phyloP scores from a whole-genome alignment of 2,888 invertebrate species.

The Ochropacha duplaris region DNA sequence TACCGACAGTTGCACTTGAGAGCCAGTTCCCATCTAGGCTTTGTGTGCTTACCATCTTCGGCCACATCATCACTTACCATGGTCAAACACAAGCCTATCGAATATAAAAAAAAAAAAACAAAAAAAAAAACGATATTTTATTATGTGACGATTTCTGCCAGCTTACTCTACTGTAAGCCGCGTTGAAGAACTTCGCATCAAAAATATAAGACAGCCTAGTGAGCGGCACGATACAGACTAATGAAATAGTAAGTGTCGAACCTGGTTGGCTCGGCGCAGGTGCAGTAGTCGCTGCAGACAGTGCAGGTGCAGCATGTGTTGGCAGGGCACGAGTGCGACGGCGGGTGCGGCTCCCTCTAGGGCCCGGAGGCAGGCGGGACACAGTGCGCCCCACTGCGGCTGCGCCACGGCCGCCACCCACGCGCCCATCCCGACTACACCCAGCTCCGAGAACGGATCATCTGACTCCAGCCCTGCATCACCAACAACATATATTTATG shows the following conservation, averaged over 20 bases:
- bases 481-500: background rate
- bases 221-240: too few relatives aligned
- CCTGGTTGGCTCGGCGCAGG: background rate
- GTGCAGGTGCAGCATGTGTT: constrained; percentile 90
- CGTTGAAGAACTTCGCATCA: too few relatives aligned
- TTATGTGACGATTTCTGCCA: too few relatives aligned
- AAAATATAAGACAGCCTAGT: too few relatives aligned
- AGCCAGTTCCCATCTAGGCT: too few relatives aligned
- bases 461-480: constrained; percentile 12
- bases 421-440: constrained; percentile 59
- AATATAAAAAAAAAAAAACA: too few relatives aligned
- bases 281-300: constrained; percentile 89
- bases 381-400: constrained; percentile 86
- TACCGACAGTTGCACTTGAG: too few relatives aligned
- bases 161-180: too few relatives aligned
- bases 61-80: too few relatives aligned
- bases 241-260: background rate
- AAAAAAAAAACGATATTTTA: too few relatives aligned
- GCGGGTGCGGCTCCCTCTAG: constrained; percentile 83
- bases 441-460: constrained; percentile 32
- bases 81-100: too few relatives aligned
- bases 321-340: constrained; percentile 88
- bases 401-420: constrained; percentile 87
- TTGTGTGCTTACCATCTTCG: too few relatives aligned
- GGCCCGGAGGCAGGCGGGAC: constrained; percentile 88